phyloP scores from a whole-genome alignment of 2,797 vertebrate species.

The Fistularia tabacaria region DNA sequence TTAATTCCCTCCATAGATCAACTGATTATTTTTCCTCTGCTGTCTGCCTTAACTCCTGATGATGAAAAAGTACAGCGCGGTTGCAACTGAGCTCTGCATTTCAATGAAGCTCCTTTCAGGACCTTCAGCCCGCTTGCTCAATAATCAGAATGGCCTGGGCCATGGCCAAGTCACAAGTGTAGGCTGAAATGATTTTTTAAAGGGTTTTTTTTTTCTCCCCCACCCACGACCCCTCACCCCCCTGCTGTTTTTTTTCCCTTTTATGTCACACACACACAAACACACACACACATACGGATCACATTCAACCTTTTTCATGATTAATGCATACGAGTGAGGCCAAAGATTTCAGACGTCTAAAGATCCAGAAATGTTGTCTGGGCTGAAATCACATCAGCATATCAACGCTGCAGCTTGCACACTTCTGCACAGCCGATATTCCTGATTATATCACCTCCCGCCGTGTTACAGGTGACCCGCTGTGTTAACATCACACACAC shows the following conservation, averaged over 20 bases:
- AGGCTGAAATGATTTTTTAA: slow-evolving; percentile 59
- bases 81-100: slow-evolving; percentile 69
- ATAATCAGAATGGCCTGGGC: slow-evolving; percentile 51
- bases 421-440: too few species aligned
- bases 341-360: too few species aligned
- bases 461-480: too few species aligned
- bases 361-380: too few species aligned
- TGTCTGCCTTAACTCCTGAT: slow-evolving; percentile 62
- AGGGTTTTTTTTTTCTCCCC: too few species aligned
- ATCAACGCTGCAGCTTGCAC: too few species aligned
- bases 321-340: too few species aligned
- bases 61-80: slow-evolving; percentile 69
- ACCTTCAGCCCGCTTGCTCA: slow-evolving; percentile 45
- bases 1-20: slow-evolving; percentile 64
- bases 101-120: slow-evolving; percentile 74
- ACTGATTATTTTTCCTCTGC: slow-evolving; percentile 69
- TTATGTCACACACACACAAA: slow-evolving; percentile 1
- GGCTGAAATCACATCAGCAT: too few species aligned
- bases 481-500: too few species aligned
- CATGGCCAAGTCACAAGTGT: slow-evolving; percentile 46
- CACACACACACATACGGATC: slow-evolving; percentile 7
- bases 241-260: slow-evolving; percentile 40
- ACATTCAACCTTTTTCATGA: too few species aligned
- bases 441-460: too few species aligned
- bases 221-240: too few species aligned